These are phyloP conservation scores for Marisa cornuarietis DNA, from an alignment of 1,140 invertebrate species.

Conservation along the genomic window DNA sequence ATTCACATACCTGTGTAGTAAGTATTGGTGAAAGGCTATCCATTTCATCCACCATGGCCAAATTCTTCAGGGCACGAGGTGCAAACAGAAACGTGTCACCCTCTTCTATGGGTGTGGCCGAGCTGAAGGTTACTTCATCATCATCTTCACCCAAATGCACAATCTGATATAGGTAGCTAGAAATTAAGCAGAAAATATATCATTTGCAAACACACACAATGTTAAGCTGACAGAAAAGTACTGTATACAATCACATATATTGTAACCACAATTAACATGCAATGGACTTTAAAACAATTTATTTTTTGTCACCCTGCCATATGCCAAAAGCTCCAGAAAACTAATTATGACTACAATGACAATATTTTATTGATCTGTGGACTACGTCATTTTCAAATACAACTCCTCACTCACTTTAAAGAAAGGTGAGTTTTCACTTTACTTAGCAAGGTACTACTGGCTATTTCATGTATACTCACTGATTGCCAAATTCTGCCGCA, in stretches of 20 bases:
- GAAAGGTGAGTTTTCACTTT: no score
- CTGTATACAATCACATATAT: background rate
- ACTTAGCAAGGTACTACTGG: no score
- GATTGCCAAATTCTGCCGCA: constrained; percentile 99
- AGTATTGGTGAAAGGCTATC: constrained; percentile 97
- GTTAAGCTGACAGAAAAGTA: background rate
- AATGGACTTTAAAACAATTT: background rate
- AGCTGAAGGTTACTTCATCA: constrained; percentile 99
- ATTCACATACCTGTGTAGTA: constrained; percentile 76
- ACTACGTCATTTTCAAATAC: no score
- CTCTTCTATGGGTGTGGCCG: constrained; percentile 97
- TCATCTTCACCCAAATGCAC: constrained; percentile 99
- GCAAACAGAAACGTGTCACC: constrained; percentile 99
- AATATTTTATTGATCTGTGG: no score
- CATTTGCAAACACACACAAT: background rate
- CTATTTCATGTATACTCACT: constrained; percentile 77
- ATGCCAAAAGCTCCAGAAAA: background rate
- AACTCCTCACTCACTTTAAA: no score
- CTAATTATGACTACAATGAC: background rate
- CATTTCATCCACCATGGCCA: constrained; percentile 97
- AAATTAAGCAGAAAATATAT: constrained; percentile 25
- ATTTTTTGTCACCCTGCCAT: background rate
- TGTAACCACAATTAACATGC: background rate
- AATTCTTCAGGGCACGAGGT: constrained; percentile 90
- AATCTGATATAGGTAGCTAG: constrained; percentile 97